Base-by-base conservation (phyloP, 2,888 invertebrate genomes). In the Arrhopalites spinosus region DNA sequence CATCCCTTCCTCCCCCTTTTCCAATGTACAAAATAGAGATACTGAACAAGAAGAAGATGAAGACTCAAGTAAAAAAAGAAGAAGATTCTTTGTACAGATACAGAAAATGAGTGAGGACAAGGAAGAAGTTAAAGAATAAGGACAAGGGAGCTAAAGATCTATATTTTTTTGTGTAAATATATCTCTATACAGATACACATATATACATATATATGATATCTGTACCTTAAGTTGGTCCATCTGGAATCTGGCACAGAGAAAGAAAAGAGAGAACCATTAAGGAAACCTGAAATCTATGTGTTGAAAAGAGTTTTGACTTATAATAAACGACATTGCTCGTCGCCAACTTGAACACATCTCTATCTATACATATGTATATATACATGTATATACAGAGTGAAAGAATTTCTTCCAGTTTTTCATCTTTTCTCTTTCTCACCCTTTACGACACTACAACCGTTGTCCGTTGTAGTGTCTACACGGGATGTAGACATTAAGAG, bases 241-340 rank as follows among this genome's bases (percentile, higher is more conserved):
- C 67, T 25, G n/a, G 13, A 27, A 20, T 64, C 36, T 36, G 17
- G 17, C 66, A 3, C 66, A 67, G 20, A 36, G 13, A 67, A 36
- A 17, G 30, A 36, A 15, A 59, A 43, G 27, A 17, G 68, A 68
- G 50, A 68, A 43, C 71, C 71, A 71, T 71, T 71, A 71, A 71
- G 59, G 71, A 71, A 71, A 71, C 59, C 59, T 59, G 43, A 71
- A 71, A 59, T 71, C 36, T 59, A 59, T 66, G 66, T 45, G 66
- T 66, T 45, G n/a, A 13, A 30, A n/a, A n/a, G 45, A 66, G 66
- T 66, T 66, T 66, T 66, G 66, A 66, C 66, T 66, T 45, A 66
- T 66, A 66, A 66, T 45, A 66, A 66, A 66, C 66, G 36, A 66
- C 43, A 20, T 45, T 66, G 23, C 63, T 7, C 29, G 36, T 11